phyloP scores from a whole-genome alignment of 1,140 invertebrate genomes.

The Drosophila lowei region DNA sequence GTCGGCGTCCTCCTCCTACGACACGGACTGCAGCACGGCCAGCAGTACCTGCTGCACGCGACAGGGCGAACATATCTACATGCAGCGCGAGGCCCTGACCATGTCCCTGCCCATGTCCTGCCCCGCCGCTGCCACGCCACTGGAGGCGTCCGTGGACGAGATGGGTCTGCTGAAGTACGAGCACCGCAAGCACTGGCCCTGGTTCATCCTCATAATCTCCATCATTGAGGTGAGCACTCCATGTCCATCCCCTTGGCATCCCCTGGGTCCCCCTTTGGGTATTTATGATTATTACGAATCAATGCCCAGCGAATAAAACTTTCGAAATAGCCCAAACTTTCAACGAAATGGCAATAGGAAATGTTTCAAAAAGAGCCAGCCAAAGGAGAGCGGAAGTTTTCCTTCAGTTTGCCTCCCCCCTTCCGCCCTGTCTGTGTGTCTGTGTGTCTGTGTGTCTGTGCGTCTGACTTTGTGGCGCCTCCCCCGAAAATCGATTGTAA shows the following conservation, averaged over 20 bases:
- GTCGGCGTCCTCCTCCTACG: conserved; percentile 66
- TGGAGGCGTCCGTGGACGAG: conserved; percentile 41
- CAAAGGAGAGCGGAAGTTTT: conserved; percentile 31
- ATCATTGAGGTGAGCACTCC: conserved; percentile 90
- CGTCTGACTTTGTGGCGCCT: conserved; percentile 72
- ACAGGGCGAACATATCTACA: conserved; percentile 79
- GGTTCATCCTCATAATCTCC: conserved; percentile 94
- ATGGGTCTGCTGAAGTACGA: conserved; percentile 65
- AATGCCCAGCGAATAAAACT: conserved; percentile 39
- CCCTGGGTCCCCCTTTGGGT: no score
- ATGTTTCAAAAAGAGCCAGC: conserved; percentile 47
- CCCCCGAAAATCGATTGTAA: conserved; percentile 80
- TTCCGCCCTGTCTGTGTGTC: conserved; percentile 10
- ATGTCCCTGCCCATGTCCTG: conserved; percentile 16
- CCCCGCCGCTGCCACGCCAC: conserved; percentile 7
- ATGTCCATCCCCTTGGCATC: no score
- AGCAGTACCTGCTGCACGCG: conserved; percentile 80
- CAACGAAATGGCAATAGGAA: conserved; percentile 73
- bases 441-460: conserved; percentile 27
- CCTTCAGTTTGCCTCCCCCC: neutral
- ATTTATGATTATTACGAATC: conserved; percentile 19
- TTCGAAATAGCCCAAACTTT: conserved; percentile 66
- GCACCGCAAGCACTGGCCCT: conserved; percentile 84
- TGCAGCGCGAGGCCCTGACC: conserved; percentile 59
- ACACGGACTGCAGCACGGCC: conserved; percentile 79